A percentile compares a stretch with the other conserved stretches of the same genome.
Conservation (phyloP, 1,140 invertebrate species). For the Pseudobourletiella spinata region DNA sequence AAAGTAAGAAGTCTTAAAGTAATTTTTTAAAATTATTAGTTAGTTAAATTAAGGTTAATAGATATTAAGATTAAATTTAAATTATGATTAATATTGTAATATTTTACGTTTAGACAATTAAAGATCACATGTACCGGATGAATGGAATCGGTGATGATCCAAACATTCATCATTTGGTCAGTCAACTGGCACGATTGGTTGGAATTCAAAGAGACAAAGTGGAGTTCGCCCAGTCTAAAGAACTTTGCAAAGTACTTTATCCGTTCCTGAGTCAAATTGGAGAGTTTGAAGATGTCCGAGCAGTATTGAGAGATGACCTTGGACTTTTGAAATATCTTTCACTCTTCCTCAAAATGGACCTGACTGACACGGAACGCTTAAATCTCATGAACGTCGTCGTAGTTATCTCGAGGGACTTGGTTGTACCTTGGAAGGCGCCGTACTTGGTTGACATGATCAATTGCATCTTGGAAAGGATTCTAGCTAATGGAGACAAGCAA, state of each 20-base stretch:
- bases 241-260: background rate
- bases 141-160: background rate
- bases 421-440: background rate
- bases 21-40: too few species aligned
- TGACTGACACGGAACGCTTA: background rate
- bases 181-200: background rate
- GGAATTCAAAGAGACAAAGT: background rate
- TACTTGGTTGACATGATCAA: background rate
- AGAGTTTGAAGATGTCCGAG: background rate
- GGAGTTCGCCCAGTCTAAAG: background rate
- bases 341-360: background rate
- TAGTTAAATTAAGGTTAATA: too few species aligned
- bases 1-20: too few species aligned
- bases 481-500: background rate
- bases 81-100: background rate
- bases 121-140: background rate
- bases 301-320: background rate
- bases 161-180: background rate
- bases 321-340: background rate
- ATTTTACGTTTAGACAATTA: background rate
- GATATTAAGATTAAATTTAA: background rate
- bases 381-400: constrained; percentile 9
- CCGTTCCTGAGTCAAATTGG: background rate
- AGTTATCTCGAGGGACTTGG: background rate
- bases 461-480: background rate